Base-by-base conservation (phyloP, 2,113 vertebrate genomes). In the Paradoxurus hermaphroditus region DNA sequence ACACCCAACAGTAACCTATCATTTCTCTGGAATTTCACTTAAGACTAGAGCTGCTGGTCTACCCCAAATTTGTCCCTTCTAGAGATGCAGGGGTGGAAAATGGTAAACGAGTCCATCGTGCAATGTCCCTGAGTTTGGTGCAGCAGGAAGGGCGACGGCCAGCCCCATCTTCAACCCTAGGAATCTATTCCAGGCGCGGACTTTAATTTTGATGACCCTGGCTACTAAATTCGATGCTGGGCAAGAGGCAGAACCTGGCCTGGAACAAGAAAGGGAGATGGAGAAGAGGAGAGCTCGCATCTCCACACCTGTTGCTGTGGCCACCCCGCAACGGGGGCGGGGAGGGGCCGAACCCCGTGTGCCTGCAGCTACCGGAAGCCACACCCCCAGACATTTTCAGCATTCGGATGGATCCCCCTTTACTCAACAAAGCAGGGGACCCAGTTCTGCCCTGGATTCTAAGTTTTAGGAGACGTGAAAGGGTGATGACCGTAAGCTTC, bases 401-500 rank as follows among this genome's bases (percentile, higher is more conserved):
- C 23, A 13, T 75, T 59, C 56, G n/a, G n/a, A 29, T n/a, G 62
- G n/a, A n/a, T 49, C 11, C n/a, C 15, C 13, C 25, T 67, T 81
- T 49, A 34, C 8, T 72, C 27, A 31, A 36, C 51, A 72, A 31
- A 86, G 81, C 44, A 27, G 21, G 36, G 72, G 21, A 34, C 29
- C 44, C 14, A 7, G 31, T 46, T 90, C n/a, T 86, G 21, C 44
- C 59, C 19, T 15, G 31, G 34, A 21, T 39, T 51, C 4, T 39
- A 51, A 49, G 21, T 49, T 86, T 62, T 49, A 79, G 23, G 86
- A 90, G 41, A 39, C 63, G 27, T 2, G 5, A 49, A 59, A 56
- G n/a, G 3, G 15, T 1, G 0, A 18, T 44, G 15, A 62, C 10
- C 0, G 0, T 36, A 34, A 39, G 1, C 67, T 93, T 82, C 53